Percentiles rank a stretch among this genome's conserved stretches.
These are phyloP conservation scores for Mustelus asterias DNA, from an alignment of 2,113 vertebrate genomes.

Conservation along the genomic window DNA sequence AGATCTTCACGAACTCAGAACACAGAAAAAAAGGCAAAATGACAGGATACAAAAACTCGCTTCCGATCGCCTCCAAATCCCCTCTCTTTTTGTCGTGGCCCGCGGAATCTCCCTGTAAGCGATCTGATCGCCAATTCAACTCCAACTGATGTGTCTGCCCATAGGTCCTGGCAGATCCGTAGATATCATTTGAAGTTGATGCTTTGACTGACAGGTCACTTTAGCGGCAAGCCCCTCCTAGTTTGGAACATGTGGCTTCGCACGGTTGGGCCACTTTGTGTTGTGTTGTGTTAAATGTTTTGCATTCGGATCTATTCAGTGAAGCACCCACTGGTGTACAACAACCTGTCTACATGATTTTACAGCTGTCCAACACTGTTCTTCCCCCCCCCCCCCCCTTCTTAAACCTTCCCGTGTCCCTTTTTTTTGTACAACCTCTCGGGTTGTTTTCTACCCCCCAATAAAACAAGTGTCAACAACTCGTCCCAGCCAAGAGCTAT, in stretches of 20 bases:
- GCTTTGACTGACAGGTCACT: slow-evolving; percentile 95
- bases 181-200: slow-evolving; percentile 98
- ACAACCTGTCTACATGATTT: slow-evolving; percentile 85
- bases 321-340: slow-evolving; percentile 80
- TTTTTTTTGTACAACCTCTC: slow-evolving; percentile 45
- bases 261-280: slow-evolving; percentile 65
- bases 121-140: slow-evolving; percentile 92
- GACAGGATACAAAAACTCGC: slow-evolving; percentile 47
- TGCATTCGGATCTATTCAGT: slow-evolving; percentile 77
- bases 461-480: slow-evolving; percentile 32
- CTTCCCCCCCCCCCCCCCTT: slow-evolving; percentile 55
- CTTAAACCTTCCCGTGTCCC: slow-evolving; percentile 61
- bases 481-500: background rate
- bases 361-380: slow-evolving; percentile 83
- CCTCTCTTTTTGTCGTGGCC: slow-evolving; percentile 53
- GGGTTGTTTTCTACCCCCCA: slow-evolving; percentile 28
- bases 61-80: slow-evolving; percentile 56
- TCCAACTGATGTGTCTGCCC: slow-evolving; percentile 94
- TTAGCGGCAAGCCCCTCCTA: slow-evolving; percentile 81
- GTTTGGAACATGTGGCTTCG: slow-evolving; percentile 65
- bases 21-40: slow-evolving; percentile 47
- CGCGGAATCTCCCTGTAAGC: slow-evolving; percentile 84
- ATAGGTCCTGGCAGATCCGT: slow-evolving; percentile 90
- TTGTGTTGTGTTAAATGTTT: slow-evolving; percentile 79
- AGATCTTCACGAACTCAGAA: slow-evolving; percentile 49